These are phyloP conservation scores for Brienomyrus longianalis DNA, from an alignment of 2,113 vertebrate genomes.

Conservation along the genomic window DNA sequence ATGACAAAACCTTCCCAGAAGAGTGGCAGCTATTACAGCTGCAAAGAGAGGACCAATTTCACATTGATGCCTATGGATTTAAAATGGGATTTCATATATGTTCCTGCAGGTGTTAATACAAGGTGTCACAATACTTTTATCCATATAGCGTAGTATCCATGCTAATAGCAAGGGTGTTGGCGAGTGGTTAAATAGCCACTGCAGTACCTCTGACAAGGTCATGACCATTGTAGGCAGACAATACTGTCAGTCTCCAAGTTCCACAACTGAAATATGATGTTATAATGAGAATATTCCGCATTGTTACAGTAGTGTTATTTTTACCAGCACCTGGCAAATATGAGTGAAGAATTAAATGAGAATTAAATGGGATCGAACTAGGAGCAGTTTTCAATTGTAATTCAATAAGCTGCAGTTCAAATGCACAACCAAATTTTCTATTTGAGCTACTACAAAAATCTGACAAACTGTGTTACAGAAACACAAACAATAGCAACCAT, in stretches of 20 bases:
- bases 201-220: not conserved
- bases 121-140: not conserved
- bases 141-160: not conserved
- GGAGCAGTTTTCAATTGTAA: not conserved
- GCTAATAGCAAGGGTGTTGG: not conserved
- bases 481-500: not conserved
- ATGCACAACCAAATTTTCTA: not conserved
- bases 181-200: not conserved
- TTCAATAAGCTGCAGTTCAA: not conserved
- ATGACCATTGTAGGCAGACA: not conserved
- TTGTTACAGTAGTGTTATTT: not conserved
- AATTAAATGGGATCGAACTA: not conserved
- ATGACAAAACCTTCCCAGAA: not conserved
- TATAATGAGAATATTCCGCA: not conserved
- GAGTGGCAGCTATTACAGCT: not conserved
- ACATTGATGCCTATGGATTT: not conserved
- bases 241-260: not conserved
- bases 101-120: not conserved
- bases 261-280: not conserved
- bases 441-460: not conserved
- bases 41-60: not conserved
- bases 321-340: not conserved
- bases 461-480: not conserved
- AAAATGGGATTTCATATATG: not conserved
- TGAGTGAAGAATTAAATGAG: not conserved